Percentiles rank a stretch among this genome's conserved stretches.
phyloP scores from a whole-genome alignment of 2,797 vertebrate genomes.

The Sebastes jordani region DNA sequence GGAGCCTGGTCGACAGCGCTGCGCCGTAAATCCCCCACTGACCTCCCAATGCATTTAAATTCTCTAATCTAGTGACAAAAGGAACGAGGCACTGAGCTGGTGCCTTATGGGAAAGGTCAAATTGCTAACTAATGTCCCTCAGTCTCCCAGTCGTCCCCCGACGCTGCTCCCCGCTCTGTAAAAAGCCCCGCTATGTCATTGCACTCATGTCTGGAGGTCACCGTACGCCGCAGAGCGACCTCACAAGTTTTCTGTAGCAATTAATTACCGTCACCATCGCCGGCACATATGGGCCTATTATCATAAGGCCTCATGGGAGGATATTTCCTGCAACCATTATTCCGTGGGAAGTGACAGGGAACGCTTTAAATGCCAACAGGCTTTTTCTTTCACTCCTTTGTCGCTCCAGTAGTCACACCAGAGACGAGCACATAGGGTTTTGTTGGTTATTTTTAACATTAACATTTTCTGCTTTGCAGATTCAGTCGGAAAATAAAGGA shows the following conservation, averaged over 20 bases:
- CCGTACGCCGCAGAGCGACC: constrained; percentile 26
- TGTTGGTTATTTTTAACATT: constrained; percentile 36
- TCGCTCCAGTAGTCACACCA: background rate
- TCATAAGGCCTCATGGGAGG: constrained; percentile 62
- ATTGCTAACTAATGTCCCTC: constrained; percentile 40
- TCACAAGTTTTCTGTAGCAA: constrained; percentile 56
- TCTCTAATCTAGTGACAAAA: constrained; percentile 48
- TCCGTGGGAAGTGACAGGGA: constrained; percentile 52
- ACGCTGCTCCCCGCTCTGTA: background rate
- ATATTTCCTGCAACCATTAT: constrained; percentile 50
- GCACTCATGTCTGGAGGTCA: constrained; percentile 66
- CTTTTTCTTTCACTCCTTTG: constrained; percentile 24
- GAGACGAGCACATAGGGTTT: constrained; percentile 7
- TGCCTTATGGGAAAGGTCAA: constrained; percentile 56
- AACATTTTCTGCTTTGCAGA: background rate
- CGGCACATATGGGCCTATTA: constrained; percentile 58
- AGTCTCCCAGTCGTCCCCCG: background rate
- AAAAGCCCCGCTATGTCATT: constrained; percentile 46
- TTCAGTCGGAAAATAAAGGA: background rate
- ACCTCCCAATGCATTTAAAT: constrained; percentile 40
- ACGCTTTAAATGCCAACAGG: constrained; percentile 44
- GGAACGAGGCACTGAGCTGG: constrained; percentile 9
- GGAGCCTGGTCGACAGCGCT: background rate
- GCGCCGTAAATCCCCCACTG: constrained; percentile 17
- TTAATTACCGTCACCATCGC: constrained; percentile 62